Percentiles rank a stretch among this genome's conserved stretches.
Evolutionary conservation across 2,888 invertebrate species (phyloP).

Genomic region (Cephus rjabovi): DNA sequence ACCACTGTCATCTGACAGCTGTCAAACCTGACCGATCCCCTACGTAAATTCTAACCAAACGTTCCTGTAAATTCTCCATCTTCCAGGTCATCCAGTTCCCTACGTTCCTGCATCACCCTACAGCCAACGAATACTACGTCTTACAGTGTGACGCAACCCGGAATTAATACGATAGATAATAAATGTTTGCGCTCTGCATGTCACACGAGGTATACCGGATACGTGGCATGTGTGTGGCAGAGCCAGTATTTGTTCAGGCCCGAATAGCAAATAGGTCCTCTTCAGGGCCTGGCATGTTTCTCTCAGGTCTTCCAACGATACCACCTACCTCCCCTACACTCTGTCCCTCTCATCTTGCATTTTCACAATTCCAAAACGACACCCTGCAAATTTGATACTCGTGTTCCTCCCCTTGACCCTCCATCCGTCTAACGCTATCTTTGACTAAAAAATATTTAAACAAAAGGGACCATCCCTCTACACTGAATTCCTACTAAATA

Average conservation of each 20-base stretch:
- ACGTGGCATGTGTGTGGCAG: constrained; percentile 47
- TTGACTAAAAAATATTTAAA: neutral
- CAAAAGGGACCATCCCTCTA: neutral
- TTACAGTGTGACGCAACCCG: neutral
- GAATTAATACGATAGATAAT: constrained; percentile 48
- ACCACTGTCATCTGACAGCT: neutral
- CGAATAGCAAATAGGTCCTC: constrained; percentile 44
- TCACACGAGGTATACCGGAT: constrained; percentile 31
- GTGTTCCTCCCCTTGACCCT: neutral
- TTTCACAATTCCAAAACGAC: neutral
- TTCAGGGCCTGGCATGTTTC: constrained; percentile 3
- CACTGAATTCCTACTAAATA: neutral
- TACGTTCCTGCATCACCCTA: neutral
- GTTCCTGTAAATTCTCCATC: neutral
- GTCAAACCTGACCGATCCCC: neutral
- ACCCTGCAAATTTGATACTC: neutral
- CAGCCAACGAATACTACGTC: neutral
- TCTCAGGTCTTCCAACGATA: neutral
- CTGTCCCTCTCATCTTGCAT: neutral
- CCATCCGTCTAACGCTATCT: neutral
- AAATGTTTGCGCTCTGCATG: constrained; percentile 47
- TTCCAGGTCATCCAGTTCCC: neutral
- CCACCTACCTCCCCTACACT: neutral
- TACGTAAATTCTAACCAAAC: neutral
- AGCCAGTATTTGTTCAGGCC: constrained; percentile 56